phyloP scores from a whole-genome alignment of 2,797 vertebrate genomes.

The Miichthys miiuy region DNA sequence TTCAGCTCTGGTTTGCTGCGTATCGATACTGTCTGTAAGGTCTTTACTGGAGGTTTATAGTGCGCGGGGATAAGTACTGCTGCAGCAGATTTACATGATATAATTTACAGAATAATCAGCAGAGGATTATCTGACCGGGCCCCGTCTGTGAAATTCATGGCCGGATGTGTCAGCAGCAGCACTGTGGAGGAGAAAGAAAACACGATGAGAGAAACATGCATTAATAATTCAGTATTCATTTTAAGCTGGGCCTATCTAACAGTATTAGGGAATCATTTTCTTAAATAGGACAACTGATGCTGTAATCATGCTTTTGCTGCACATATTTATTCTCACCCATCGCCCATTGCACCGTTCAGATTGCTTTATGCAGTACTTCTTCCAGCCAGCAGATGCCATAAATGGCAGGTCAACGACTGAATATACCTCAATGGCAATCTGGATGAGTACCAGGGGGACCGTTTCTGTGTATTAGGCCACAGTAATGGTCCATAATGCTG shows the following conservation, averaged over 20 bases:
- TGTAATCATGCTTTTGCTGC: constrained; percentile 72
- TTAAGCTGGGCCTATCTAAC: constrained; percentile 61
- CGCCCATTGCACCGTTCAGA: constrained; percentile 48
- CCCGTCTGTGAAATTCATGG: constrained; percentile 25
- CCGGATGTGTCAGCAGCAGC: constrained; percentile 30
- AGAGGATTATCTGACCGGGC: constrained; percentile 36
- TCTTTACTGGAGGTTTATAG: background rate
- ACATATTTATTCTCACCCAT: constrained; percentile 60
- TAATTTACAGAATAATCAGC: constrained; percentile 34
- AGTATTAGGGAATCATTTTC: constrained; percentile 72
- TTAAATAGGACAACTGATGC: constrained; percentile 74
- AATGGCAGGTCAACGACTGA: constrained; percentile 75
- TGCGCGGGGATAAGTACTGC: constrained; percentile 4
- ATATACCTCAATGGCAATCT: constrained; percentile 65
- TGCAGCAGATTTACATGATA: constrained; percentile 20
- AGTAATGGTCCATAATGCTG: constrained; percentile 81
- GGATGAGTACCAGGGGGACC: constrained; percentile 75
- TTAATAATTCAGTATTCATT: constrained; percentile 80
- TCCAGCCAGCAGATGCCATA: constrained; percentile 84
- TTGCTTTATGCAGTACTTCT: constrained; percentile 74
- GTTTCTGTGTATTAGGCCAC: constrained; percentile 77
- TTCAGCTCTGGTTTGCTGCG: constrained; percentile 15
- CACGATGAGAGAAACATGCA: constrained; percentile 48
- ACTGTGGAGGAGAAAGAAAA: constrained; percentile 42
- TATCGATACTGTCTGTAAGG: background rate